Base-by-base conservation (phyloP, 2,888 invertebrate genomes). In the Pyrocoelia pectoralis region DNA sequence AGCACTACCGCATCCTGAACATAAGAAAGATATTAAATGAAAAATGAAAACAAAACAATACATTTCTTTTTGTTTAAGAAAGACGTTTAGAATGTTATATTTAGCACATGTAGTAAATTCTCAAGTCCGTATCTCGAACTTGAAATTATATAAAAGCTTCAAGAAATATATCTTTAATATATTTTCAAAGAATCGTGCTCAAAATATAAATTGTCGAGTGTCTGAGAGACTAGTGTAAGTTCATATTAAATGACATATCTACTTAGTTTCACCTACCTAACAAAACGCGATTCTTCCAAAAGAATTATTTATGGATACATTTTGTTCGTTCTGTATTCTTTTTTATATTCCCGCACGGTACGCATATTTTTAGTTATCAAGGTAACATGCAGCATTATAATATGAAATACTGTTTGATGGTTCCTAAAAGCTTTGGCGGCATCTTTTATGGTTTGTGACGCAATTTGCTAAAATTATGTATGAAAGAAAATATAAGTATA, bases 191-290 rank as follows among this genome's bases (percentile, higher is more conserved):
- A 24, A 33, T n/a, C 33, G 33, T 33, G 33, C n/a, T 33, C 33
- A 33, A 33, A n/a, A n/a, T 33, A 33, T 33, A 33, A 33, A 33
- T 24, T 24, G n/a, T n/a, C 33, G 33, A n/a, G 33, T n/a, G 33
- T 8, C 2, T 33, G n/a, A 2, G 8, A 6, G 33, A n/a, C 9
- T 33, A n/a, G n/a, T 33, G 2, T 33, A 33, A 33, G 33, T n/a
- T n/a, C n/a, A 33, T n/a, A 33, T 33, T 33, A 33, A 33, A 33
- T 33, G 33, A 33, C 33, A n/a, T 33, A n/a, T 33, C 33, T 33
- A 33, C 33, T 33, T 33, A 33, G 33, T 33, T 33, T 33, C 33
- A n/a, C 33, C 24, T 24, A 24, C 24, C 9, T n/a, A 33, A n/a
- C 33, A 33, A 33, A 33, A n/a, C n/a, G n/a, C 33, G 33, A 33